Evolutionary conservation across 2,797 vertebrate species (phyloP).

Genomic region (Ctenopoma multispine): DNA sequence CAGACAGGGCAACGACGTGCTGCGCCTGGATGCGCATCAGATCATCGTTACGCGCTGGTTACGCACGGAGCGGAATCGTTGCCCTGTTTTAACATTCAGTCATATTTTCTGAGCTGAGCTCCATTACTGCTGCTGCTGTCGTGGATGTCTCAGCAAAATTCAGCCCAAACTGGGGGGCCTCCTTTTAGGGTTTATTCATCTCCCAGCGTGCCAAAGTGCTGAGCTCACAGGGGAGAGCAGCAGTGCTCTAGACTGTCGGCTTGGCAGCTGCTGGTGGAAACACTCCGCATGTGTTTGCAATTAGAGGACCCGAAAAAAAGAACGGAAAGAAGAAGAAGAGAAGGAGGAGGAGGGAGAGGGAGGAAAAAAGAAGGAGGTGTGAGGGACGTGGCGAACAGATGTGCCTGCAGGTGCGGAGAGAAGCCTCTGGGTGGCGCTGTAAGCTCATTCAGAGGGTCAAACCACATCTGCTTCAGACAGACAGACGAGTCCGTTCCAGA

Average conservation of each 20-base stretch:
- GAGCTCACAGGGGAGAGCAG: constrained; percentile 75
- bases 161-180: constrained; percentile 14
- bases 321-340: constrained; percentile 37
- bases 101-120: constrained; percentile 41
- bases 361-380: constrained; percentile 10
- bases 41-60: neutral
- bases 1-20: constrained; percentile 18
- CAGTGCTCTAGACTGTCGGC: constrained; percentile 56
- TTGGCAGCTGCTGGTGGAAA: constrained; percentile 84
- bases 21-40: neutral
- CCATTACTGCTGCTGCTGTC: constrained; percentile 1
- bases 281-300: constrained; percentile 82
- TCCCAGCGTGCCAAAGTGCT: constrained; percentile 61
- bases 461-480: constrained; percentile 59
- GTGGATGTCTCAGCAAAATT: constrained; percentile 3
- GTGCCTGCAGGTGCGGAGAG: constrained; percentile 37
- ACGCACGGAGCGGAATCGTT: neutral
- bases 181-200: constrained; percentile 33
- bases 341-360: neutral
- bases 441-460: constrained; percentile 21
- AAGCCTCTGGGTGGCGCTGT: constrained; percentile 65
- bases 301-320: constrained; percentile 86
- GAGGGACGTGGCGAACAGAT: constrained; percentile 72
- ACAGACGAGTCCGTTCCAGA: constrained; percentile 58
- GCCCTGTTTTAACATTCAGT: constrained; percentile 6